Conservation (phyloP, 2,888 invertebrate genomes). For the Meliscaeva auricollis region DNA sequence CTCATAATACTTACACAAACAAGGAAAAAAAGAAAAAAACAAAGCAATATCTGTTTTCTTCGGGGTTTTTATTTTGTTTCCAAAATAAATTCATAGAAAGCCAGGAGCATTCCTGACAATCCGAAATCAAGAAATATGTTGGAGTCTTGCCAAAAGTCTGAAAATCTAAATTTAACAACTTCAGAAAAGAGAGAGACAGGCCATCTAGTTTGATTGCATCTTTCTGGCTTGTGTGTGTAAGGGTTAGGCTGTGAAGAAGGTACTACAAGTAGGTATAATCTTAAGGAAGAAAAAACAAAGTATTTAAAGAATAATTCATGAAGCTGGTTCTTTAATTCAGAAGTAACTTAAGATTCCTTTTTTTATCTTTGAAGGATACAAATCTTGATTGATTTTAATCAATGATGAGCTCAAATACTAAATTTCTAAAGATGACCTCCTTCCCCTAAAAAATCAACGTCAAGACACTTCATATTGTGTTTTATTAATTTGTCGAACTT, state of each 20-base stretch:
- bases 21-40: background rate
- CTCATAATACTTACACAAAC: background rate
- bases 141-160: slow-evolving; percentile 58
- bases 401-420: too few species aligned
- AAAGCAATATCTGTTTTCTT: slow-evolving; percentile 32
- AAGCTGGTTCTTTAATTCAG: background rate
- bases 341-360: background rate
- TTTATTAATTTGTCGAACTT: too few species aligned
- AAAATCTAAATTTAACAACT: slow-evolving; percentile 53
- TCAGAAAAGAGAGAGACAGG: slow-evolving; percentile 30
- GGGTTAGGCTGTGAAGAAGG: slow-evolving; percentile 8
- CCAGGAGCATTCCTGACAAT: slow-evolving; percentile 35
- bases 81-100: slow-evolving; percentile 47
- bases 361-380: background rate
- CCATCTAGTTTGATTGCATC: slow-evolving; percentile 34
- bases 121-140: slow-evolving; percentile 51
- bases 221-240: background rate
- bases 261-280: background rate
- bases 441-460: too few species aligned
- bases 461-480: too few species aligned
- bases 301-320: slow-evolving; percentile 14
- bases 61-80: slow-evolving; percentile 41
- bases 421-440: too few species aligned
- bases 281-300: background rate
- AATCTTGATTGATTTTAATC: too few species aligned